Evolutionary conservation across 2,113 vertebrate species (phyloP), one percentile per base, ranked within the genome.

Genomic region (Phalacrocorax pelagicus): DNA sequence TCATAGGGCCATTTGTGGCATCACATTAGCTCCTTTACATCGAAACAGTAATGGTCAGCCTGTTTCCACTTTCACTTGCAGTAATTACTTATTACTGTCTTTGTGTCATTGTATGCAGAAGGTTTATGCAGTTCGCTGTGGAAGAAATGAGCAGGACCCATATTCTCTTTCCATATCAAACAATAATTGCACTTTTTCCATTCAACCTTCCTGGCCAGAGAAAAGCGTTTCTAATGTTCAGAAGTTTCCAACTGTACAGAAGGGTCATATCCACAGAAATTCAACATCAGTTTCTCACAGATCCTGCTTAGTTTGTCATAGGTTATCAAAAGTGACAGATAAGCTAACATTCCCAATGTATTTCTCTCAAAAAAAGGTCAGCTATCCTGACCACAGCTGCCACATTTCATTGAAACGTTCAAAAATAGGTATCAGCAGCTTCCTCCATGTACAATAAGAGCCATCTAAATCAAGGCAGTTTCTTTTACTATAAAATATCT

Each of bases 81-180:
- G 36, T 58, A 91, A 81, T 81, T 71, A 67, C 13, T 65, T 92
- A 46, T 46, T 46, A 46, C 44, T 46, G 44, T 46, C 44, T 46
- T 23, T 63, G 11, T 63, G 47, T 61, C 63, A 77, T 57, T 77
- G n/a, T 38, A 67, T 69, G 80, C 29, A 84, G 78, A 92, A 84
- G 20, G 4, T 59, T 51, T 14, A 32, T 30, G 44, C 30, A 84
- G 30, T 71, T 77, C 54, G 20, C 26, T 46, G 36, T 81, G 65
- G 82, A 96, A 92, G 49, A 84, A 90, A 86, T 70, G 8, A 90
- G 44, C 3, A 1, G 59, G 70, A 91, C 24, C 80, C 34, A n/a
- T 24, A 27, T 84, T 94, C 72, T 94, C 61, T 84, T 92, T 96
- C 95, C 65, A 63, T 85, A 92, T 80, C 65, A 88, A 86, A 55